Percentiles rank a stretch among this genome's conserved stretches.
These are phyloP conservation scores for Lepidothrix coronata DNA, from an alignment of 2,113 vertebrate genomes.

Conservation along the genomic window DNA sequence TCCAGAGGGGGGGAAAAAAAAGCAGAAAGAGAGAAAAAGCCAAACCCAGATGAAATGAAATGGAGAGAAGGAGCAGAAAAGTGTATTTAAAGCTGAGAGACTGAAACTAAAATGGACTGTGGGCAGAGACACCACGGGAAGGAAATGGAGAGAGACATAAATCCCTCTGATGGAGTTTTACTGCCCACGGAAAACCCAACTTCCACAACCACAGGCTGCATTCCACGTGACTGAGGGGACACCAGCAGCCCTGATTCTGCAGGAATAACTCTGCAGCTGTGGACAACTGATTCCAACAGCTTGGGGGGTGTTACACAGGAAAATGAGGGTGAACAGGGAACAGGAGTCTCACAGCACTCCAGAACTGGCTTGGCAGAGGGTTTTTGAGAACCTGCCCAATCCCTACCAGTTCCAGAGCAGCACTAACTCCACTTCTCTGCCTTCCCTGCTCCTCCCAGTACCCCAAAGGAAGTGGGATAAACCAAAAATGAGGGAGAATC, in stretches of 20 bases:
- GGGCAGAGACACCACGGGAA: background rate
- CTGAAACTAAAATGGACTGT: background rate
- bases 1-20: background rate
- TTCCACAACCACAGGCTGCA: background rate
- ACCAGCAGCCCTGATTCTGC: background rate
- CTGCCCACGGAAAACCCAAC: background rate
- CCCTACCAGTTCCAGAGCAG: background rate
- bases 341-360: background rate
- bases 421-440: background rate
- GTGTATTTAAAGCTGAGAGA: background rate
- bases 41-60: background rate
- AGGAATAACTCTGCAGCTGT: background rate
- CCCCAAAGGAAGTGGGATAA: background rate
- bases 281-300: background rate
- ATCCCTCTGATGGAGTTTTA: background rate
- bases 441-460: background rate
- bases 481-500: background rate
- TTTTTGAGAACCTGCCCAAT: background rate
- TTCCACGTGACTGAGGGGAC: background rate
- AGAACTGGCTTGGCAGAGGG: background rate
- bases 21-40: accelerated
- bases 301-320: background rate
- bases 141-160: background rate
- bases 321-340: background rate
- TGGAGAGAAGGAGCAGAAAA: background rate